phyloP scores from a whole-genome alignment of 2,113 vertebrate genomes.

The Centropus bengalensis region DNA sequence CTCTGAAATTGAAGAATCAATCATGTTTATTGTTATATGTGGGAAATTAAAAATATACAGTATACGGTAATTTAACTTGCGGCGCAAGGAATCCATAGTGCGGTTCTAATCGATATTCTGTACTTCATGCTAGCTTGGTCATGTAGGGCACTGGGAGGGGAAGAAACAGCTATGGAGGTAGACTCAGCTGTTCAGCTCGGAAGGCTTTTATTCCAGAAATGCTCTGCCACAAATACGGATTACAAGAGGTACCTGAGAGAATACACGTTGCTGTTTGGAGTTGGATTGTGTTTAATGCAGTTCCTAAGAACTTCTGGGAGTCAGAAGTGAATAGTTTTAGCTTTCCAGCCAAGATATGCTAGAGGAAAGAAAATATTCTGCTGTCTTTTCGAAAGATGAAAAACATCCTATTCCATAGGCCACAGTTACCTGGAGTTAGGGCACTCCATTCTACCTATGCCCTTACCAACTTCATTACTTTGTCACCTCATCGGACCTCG shows the following conservation, averaged over 20 bases:
- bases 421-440: background rate
- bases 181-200: constrained; percentile 42
- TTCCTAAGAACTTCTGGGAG: background rate
- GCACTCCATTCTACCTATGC: background rate
- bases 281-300: background rate
- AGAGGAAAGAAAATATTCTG: background rate
- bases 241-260: background rate
- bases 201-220: constrained; percentile 41
- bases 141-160: constrained; percentile 17
- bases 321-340: background rate
- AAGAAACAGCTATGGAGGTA: background rate
- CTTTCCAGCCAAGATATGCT: background rate
- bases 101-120: constrained; percentile 67
- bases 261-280: background rate
- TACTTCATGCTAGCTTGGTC: constrained; percentile 63
- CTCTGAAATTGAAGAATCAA: constrained; percentile 68
- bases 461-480: background rate
- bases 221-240: constrained; percentile 27
- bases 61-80: constrained; percentile 62
- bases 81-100: constrained; percentile 9
- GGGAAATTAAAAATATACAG: constrained; percentile 68
- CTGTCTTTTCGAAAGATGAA: background rate
- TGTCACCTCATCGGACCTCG: background rate
- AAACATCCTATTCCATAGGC: background rate
- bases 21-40: constrained; percentile 72